These are phyloP conservation scores for Drosophila busckii DNA, from an alignment of 1,140 invertebrate genomes.

Conservation along the genomic window DNA sequence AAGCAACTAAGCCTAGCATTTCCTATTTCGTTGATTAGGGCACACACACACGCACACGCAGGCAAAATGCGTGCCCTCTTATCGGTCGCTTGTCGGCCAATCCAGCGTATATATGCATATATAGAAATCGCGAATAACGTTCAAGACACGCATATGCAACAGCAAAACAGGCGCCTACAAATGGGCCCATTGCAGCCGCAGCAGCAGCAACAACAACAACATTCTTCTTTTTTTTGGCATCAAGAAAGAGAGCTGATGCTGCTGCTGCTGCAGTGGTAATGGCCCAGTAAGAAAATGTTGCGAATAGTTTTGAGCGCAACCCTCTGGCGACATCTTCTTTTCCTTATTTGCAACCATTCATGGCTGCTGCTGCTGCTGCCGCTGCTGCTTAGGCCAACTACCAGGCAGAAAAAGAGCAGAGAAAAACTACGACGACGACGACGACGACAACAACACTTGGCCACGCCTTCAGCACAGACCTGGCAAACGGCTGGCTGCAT, in stretches of 20 bases:
- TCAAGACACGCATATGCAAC: constrained; percentile 38
- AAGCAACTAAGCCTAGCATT: too few relatives aligned
- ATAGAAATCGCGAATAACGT: constrained; percentile 43
- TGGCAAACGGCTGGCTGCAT: constrained; percentile 15
- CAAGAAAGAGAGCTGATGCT: constrained; percentile 55
- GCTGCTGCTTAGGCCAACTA: constrained; percentile 56
- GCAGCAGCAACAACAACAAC: constrained; percentile 14
- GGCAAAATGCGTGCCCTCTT: too few relatives aligned
- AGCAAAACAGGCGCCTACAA: constrained; percentile 24
- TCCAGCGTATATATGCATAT: too few relatives aligned
- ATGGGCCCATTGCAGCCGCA: constrained; percentile 4
- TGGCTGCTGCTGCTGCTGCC: constrained; percentile 29
- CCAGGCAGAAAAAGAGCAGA: constrained; percentile 60
- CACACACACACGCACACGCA: too few relatives aligned
- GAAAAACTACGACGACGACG: constrained; percentile 47
- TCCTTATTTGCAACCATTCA: constrained; percentile 49
- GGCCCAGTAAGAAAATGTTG: constrained; percentile 67
- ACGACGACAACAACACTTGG: constrained; percentile 36
- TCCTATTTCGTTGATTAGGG: too few relatives aligned
- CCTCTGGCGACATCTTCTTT: constrained; percentile 46
- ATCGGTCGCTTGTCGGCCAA: too few relatives aligned
- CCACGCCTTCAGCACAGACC: constrained; percentile 49
- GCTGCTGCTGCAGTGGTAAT: constrained; percentile 20
- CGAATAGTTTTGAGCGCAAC: constrained; percentile 59
- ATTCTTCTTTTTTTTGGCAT: constrained; percentile 16